These are phyloP conservation scores for Crepidodera aurea DNA, from an alignment of 2,888 invertebrate genomes.

Conservation along the genomic window DNA sequence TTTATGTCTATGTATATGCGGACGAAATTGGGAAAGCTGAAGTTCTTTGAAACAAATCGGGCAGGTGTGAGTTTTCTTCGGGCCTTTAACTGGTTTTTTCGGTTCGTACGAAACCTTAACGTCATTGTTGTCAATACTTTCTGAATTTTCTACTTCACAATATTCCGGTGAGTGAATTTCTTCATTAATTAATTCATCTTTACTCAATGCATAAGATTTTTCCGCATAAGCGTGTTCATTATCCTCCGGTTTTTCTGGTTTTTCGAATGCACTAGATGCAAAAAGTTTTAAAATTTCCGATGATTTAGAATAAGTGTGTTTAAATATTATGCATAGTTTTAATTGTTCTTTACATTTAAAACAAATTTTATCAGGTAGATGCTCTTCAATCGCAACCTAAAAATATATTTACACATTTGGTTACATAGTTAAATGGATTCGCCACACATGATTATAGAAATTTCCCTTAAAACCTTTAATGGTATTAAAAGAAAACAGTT, in stretches of 20 bases:
- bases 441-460: too few relatives aligned
- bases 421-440: too few relatives aligned
- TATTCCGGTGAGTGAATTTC: background rate
- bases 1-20: conserved; percentile 51
- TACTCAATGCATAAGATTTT: background rate
- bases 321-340: conserved; percentile 1
- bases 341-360: conserved; percentile 5
- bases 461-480: too few relatives aligned
- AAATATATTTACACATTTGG: too few relatives aligned
- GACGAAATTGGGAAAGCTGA: conserved; percentile 45
- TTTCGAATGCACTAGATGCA: background rate
- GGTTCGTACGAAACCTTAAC: background rate
- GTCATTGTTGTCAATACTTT: too few relatives aligned
- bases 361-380: conserved; percentile 13
- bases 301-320: conserved; percentile 3
- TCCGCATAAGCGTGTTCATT: background rate
- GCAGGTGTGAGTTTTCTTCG: conserved; percentile 41
- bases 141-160: background rate
- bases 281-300: background rate
- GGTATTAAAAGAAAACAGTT: too few relatives aligned
- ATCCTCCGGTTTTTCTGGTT: background rate
- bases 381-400: conserved; percentile 5
- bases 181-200: background rate
- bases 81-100: background rate
- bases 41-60: conserved; percentile 52